Evolutionary conservation across 1,140 invertebrate genomes (phyloP), one percentile per base, ranked within the genome.

Genomic region (Caligus rogercresseyi): DNA sequence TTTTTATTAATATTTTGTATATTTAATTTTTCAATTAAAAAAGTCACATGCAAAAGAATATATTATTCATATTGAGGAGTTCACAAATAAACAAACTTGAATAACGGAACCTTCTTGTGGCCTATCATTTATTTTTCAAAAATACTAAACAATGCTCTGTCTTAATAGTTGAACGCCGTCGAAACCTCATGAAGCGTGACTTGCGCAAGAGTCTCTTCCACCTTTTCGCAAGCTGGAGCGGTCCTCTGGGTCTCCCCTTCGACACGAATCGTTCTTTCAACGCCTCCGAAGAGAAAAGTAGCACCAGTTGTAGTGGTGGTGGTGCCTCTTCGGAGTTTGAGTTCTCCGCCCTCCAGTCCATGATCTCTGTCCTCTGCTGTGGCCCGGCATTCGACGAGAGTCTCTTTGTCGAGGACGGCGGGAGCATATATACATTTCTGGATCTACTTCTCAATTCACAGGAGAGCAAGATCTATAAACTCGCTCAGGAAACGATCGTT

Each of bases 171-270:
- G 90, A 94, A 70, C 82, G 81, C 31, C 84, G 89, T 71, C 80
- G 83, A 52, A 85, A 83, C 24, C 75, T 98, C 54, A 70, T 98
- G 63, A 89, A 90, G 68, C 78, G 85, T 63, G 89, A 95, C 69
- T 74, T 94, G 24, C 79, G 89, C 57, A 80, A 83, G 58, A 87
- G 85, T 72, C 74, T 98, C 43, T 96, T 97, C 72, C 82, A 83
- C 65, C 76, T 98, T 60, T 96, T 98, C 76, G 85, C 89, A 18
- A 81, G 82, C 52, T 98, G 93, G 92, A 87, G 88, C 68, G 90
- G 90, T 13, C 81, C 81, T 63, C 87, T 89, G 69, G 84, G 83
- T 2, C 74, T 77, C 62, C 78, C 79, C 1, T 76, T 82, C 69
- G 73, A 72, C 52, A 67, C 43, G 23, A 56, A 21, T 56, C 25